Conservation (phyloP, 2,888 invertebrate genomes). For the Argynnis bischoffii region DNA sequence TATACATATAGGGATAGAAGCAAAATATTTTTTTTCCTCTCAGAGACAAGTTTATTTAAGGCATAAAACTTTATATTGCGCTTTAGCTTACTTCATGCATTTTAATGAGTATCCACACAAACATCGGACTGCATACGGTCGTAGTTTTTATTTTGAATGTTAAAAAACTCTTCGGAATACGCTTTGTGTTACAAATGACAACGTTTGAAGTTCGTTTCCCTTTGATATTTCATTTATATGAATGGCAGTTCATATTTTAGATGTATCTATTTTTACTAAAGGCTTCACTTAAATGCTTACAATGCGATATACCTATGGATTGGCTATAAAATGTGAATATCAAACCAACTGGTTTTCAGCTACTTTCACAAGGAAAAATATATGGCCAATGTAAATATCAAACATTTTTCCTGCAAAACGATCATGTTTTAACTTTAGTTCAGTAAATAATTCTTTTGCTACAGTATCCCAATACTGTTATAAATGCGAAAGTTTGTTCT, state of each 20-base stretch:
- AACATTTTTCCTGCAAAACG: too few species aligned
- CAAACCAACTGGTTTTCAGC: too few species aligned
- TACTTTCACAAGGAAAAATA: too few species aligned
- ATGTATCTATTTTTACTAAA: constrained; percentile 8
- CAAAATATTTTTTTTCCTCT: not conserved
- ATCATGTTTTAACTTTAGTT: too few species aligned
- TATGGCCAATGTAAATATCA: too few species aligned
- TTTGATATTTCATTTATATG: constrained; percentile 33
- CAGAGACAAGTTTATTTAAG: constrained; percentile 36
- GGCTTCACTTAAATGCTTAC: too few species aligned
- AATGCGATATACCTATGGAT: too few species aligned
- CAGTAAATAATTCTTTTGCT: too few species aligned
- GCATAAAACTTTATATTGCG: constrained; percentile 41
- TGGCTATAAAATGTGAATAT: too few species aligned
- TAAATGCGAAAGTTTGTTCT: too few species aligned
- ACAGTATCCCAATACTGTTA: too few species aligned
- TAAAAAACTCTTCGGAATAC: constrained; percentile 32
- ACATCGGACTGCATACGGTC: constrained; percentile 38
- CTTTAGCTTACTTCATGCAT: constrained; percentile 62
- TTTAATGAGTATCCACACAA: constrained; percentile 62
- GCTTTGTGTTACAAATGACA: constrained; percentile 40
- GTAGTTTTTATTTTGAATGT: constrained; percentile 39
- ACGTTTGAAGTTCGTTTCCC: constrained; percentile 32
- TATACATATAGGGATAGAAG: too few species aligned
- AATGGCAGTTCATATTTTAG: constrained; percentile 24